Evolutionary conservation across 2,888 invertebrate species (phyloP).

Genomic region (Hetaerina titia): DNA sequence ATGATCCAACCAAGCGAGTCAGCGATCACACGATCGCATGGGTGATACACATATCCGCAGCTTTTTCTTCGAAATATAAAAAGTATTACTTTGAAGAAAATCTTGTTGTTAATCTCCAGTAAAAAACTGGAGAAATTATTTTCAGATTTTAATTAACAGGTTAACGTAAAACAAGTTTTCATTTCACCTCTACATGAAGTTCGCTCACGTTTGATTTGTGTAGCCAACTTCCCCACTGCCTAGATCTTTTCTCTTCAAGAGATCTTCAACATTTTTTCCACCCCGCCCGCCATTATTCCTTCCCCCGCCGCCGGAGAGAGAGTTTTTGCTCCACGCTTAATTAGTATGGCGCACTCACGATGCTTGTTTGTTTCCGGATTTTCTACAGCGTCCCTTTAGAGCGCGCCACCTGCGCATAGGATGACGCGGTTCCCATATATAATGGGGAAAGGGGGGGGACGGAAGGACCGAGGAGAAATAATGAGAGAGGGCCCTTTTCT

Average conservation of each 20-base stretch:
- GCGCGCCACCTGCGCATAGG: neutral
- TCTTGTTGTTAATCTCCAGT: no score
- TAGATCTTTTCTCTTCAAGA: neutral
- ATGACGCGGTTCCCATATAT: constrained; percentile 3
- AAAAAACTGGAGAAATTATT: no score
- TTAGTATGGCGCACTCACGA: neutral
- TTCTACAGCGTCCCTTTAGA: constrained; percentile 27
- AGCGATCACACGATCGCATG: no score
- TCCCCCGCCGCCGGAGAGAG: neutral
- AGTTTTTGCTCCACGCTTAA: constrained; percentile 5
- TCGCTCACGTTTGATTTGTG: no score
- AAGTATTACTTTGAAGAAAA: no score
- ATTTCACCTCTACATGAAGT: no score
- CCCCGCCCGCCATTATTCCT: neutral
- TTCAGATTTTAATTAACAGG: no score
- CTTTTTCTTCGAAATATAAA: no score
- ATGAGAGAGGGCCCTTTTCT: neutral
- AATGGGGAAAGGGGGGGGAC: neutral
- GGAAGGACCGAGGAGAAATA: neutral
- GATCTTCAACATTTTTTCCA: neutral
- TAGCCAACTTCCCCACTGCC: no score
- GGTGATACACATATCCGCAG: no score
- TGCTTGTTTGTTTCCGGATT: neutral
- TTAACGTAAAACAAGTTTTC: no score
- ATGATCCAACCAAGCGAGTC: no score